Conservation (phyloP, 2,797 vertebrate species). For the Melanotaenia pygmaea region DNA sequence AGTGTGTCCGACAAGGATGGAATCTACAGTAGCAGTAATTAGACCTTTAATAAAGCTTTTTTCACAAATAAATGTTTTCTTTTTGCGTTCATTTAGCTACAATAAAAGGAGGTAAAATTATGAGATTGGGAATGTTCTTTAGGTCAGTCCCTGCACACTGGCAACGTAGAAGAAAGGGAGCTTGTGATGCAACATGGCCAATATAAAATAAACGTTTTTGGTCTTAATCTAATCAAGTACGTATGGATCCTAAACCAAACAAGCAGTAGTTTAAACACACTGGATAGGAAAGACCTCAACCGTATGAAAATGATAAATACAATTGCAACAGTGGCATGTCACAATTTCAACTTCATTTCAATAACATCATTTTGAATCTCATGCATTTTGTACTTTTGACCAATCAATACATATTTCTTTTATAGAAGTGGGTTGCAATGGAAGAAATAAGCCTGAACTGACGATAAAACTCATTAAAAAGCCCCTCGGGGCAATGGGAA, state of each 20-base stretch:
- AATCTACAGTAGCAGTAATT: too few relatives aligned
- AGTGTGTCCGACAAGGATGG: too few relatives aligned
- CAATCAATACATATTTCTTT: not conserved
- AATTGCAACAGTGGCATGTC: too few relatives aligned
- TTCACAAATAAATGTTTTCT: not conserved
- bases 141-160: not conserved
- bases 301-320: too few relatives aligned
- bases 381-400: not conserved
- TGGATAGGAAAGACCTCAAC: too few relatives aligned
- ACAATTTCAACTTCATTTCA: too few relatives aligned
- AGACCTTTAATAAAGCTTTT: not conserved
- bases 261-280: not conserved
- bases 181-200: not conserved
- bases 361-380: not conserved
- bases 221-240: not conserved
- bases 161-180: too few relatives aligned
- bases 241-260: not conserved
- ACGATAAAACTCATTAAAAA: slow-evolving; percentile 12
- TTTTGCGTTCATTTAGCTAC: not conserved
- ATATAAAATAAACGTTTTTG: not conserved
- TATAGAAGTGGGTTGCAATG: not conserved
- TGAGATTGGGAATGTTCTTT: not conserved
- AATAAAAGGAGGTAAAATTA: not conserved
- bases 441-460: not conserved
- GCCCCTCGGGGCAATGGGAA: not conserved